Evolutionary conservation across 1,140 invertebrate genomes (phyloP).

Genomic region (Drosophila pectinifera): DNA sequence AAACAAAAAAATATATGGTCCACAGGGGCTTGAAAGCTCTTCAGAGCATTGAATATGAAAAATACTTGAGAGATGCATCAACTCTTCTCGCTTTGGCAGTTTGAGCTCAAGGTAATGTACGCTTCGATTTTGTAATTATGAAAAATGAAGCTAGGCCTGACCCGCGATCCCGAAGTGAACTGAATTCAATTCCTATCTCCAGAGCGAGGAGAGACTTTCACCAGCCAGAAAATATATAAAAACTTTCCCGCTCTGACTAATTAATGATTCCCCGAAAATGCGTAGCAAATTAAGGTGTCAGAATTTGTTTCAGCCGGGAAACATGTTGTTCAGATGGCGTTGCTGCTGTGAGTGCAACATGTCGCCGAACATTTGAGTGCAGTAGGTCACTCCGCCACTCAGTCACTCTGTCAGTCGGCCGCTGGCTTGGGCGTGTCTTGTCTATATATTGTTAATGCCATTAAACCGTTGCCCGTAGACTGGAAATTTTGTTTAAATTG

Average conservation of each 20-base stretch:
- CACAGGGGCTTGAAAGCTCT: constrained; percentile 52
- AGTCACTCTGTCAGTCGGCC: constrained; percentile 16
- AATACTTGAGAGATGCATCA: constrained; percentile 65
- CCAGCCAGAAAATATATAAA: constrained; percentile 22
- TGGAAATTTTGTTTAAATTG: constrained; percentile 70
- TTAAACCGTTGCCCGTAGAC: constrained; percentile 66
- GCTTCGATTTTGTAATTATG: constrained; percentile 57
- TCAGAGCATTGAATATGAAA: constrained; percentile 50
- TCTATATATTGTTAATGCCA: constrained; percentile 55
- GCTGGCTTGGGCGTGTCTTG: constrained; percentile 50
- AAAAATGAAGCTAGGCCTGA: constrained; percentile 57
- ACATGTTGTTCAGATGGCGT: constrained; percentile 24
- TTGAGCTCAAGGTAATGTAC: constrained; percentile 78
- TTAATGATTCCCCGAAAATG: constrained; percentile 71
- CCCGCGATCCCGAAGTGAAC: constrained; percentile 29
- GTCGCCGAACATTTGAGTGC: constrained; percentile 59
- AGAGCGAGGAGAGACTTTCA: constrained; percentile 55
- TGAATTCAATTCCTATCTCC: constrained; percentile 36
- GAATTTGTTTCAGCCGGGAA: constrained; percentile 46
- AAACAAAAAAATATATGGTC: constrained; percentile 25
- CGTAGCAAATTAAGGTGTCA: constrained; percentile 72
- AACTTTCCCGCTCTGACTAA: constrained; percentile 67
- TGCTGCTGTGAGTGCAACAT: constrained; percentile 46
- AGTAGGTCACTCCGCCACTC: constrained; percentile 64
- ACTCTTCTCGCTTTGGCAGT: constrained; percentile 67